phyloP scores from a whole-genome alignment of 1,140 invertebrate species.

The Paraescarpia echinospica region DNA sequence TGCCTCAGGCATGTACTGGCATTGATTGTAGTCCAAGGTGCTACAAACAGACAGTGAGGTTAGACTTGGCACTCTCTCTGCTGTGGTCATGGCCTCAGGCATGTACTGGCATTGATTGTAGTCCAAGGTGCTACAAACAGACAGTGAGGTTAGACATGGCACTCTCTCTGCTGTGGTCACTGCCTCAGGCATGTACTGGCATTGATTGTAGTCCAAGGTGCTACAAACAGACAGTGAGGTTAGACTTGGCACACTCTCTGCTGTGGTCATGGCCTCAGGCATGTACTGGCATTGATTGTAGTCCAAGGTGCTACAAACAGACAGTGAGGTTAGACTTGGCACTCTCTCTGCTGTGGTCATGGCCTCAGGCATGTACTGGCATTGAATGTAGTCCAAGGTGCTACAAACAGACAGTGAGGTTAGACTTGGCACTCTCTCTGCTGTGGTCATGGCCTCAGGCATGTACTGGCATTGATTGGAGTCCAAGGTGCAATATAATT shows the following conservation, averaged over 20 bases:
- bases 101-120: slow-evolving; percentile 33
- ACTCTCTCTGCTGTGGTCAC: slow-evolving; percentile 24
- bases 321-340: no score
- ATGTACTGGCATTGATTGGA: slow-evolving; percentile 33
- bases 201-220: slow-evolving; percentile 26
- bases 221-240: no score
- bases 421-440: slow-evolving; percentile 22
- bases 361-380: slow-evolving; percentile 34
- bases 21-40: no score
- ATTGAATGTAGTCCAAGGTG: slow-evolving; percentile 26
- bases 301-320: no score
- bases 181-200: slow-evolving; percentile 34
- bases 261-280: slow-evolving; percentile 28
- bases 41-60: no score
- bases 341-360: slow-evolving; percentile 23
- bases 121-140: no score
- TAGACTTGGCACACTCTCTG: slow-evolving; percentile 21
- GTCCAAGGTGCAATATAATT: slow-evolving; percentile 12
- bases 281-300: slow-evolving; percentile 33
- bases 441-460: slow-evolving; percentile 28
- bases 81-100: slow-evolving; percentile 28
- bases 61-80: slow-evolving; percentile 22
- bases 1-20: no score
- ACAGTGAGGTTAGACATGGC: no score
- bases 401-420: no score